These are phyloP conservation scores for cat (Felis catus) DNA, from an alignment of 2,113 vertebrate species.

Conservation along the genomic window F.catus_Fca126_mat1.0 CM031416.1:144338501-144339000, in stretches of 20 bases:
- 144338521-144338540: not conserved
- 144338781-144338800: not conserved
- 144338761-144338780: not conserved
- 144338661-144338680: not conserved
- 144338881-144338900: not conserved
- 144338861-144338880: not conserved
- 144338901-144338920: not conserved
- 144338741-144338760: not conserved
- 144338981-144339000: accelerated
- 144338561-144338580: too few relatives aligned
- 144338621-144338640: not conserved
- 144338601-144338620: accelerated
- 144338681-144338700: accelerated
- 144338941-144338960: not conserved
- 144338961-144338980: not conserved
- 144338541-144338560: too few relatives aligned
- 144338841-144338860: not conserved
- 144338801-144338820: not conserved
- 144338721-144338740: not conserved
- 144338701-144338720: not conserved
- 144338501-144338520: accelerated
- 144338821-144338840: not conserved
- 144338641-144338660: not conserved
- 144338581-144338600: not conserved
- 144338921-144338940: not conserved